Evolutionary conservation across 35 echinoderm and acorn worm genomes (phyloP).

Genomic region (Patiria miniata): DNA sequence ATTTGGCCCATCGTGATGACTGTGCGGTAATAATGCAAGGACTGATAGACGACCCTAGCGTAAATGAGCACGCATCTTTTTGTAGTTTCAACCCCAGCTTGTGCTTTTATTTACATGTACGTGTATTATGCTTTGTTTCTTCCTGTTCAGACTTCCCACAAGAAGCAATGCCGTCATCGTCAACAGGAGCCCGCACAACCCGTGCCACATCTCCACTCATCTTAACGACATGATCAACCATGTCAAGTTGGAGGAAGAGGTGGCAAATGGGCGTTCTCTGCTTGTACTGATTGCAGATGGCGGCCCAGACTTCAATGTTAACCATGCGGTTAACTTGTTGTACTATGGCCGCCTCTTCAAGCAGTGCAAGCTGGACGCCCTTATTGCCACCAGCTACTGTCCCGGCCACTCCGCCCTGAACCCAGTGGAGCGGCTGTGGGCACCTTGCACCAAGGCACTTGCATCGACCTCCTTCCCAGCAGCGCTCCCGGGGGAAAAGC

Average conservation of each 20-base stretch:
- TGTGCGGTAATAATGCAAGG: too few relatives aligned
- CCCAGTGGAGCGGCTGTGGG: slow-evolving; percentile 44
- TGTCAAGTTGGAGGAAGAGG: background rate
- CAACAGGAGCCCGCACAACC: background rate
- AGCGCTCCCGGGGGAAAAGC: slow-evolving; percentile 24
- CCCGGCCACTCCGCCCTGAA: slow-evolving; percentile 60
- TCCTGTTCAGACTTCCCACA: background rate
- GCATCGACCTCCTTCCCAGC: slow-evolving; percentile 23
- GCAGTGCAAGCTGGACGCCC: slow-evolving; percentile 37
- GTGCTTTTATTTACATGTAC: too few relatives aligned
- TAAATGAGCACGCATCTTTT: too few relatives aligned
- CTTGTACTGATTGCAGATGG: slow-evolving; percentile 39
- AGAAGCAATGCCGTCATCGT: background rate
- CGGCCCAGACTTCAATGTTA: slow-evolving; percentile 62
- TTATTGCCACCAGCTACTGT: slow-evolving; percentile 36
- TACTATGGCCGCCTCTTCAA: slow-evolving; percentile 52
- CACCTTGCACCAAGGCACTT: slow-evolving; percentile 24
- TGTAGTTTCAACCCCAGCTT: too few relatives aligned
- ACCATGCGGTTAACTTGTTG: slow-evolving; percentile 44
- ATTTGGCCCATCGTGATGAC: too few relatives aligned
- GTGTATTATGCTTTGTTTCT: too few relatives aligned
- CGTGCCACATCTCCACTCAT: slow-evolving; percentile 2
- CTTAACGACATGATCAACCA: slow-evolving; percentile 30
- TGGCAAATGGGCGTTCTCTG: background rate
- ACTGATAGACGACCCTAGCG: too few relatives aligned